A percentile compares a stretch with the other conserved stretches of the same genome.
These are phyloP conservation scores for western clawed frog (Xenopus tropicalis) DNA, from an alignment of 2,113 vertebrate species.

Conservation along the genomic window DNA sequence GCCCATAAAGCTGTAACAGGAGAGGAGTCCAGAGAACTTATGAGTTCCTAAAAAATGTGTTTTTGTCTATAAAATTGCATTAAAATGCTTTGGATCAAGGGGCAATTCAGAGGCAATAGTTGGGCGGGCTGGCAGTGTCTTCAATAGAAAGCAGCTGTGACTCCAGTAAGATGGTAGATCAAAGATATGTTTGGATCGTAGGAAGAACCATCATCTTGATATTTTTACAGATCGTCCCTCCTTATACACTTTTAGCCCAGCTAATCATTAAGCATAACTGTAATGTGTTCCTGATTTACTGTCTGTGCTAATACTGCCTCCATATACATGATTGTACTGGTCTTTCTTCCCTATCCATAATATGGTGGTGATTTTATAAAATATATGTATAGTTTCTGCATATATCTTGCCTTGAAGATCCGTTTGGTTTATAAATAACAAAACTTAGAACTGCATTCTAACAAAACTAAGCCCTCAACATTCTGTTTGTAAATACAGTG, in stretches of 20 bases:
- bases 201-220: constrained; percentile 56
- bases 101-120: constrained; percentile 52
- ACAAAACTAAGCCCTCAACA: no score
- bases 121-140: constrained; percentile 53
- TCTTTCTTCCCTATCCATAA: no score
- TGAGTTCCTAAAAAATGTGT: constrained; percentile 55
- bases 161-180: constrained; percentile 53
- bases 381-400: no score
- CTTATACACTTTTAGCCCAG: constrained; percentile 26
- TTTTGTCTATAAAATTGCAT: constrained; percentile 51
- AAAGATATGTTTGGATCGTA: constrained; percentile 60
- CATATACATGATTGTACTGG: no score
- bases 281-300: no score
- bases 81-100: constrained; percentile 63
- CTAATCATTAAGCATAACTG: background rate
- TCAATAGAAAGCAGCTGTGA: constrained; percentile 60
- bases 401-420: no score
- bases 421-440: no score
- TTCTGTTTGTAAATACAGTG: no score
- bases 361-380: no score
- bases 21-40: constrained; percentile 47
- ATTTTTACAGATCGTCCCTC: constrained; percentile 54
- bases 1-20: constrained; percentile 46
- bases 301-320: no score
- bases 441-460: no score